These are phyloP conservation scores for Dryococelus australis DNA, from an alignment of 2,888 invertebrate genomes.

Conservation along the genomic window DNA sequence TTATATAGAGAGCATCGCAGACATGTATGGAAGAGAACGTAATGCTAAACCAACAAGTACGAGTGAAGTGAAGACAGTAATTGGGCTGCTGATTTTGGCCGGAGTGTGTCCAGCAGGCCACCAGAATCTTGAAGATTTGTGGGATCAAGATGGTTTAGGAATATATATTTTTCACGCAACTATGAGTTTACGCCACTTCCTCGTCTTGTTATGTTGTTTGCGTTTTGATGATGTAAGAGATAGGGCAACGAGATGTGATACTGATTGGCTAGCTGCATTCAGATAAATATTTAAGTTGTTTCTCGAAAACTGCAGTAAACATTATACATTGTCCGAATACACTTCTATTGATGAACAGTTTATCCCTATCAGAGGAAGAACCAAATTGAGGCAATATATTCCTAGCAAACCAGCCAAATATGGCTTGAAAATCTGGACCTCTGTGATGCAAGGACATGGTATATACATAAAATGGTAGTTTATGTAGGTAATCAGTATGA, in stretches of 20 bases:
- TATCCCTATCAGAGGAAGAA: neutral
- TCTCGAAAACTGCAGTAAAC: too few species aligned
- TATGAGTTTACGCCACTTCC: neutral
- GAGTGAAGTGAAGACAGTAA: too few species aligned
- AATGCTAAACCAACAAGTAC: too few species aligned
- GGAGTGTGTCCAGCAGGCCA: too few species aligned
- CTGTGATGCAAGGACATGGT: neutral
- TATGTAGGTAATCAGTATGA: neutral
- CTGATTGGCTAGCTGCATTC: neutral
- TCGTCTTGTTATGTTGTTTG: neutral
- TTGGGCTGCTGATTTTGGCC: too few species aligned
- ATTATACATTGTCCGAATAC: neutral
- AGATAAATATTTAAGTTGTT: too few species aligned
- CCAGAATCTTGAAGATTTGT: neutral
- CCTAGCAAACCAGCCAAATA: neutral
- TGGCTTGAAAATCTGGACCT: neutral
- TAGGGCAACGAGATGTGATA: neutral
- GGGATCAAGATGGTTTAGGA: slow-evolving; percentile 9
- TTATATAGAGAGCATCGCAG: too few species aligned
- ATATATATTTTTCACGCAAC: neutral
- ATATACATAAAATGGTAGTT: neutral
- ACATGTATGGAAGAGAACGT: too few species aligned
- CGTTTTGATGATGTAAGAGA: neutral
- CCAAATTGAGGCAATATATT: too few species aligned
- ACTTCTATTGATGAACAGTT: neutral